A percentile compares a stretch with the other conserved stretches of the same genome.
Evolutionary conservation across 1,140 invertebrate species (phyloP).

Genomic region (Harlomillsia oculata): DNA sequence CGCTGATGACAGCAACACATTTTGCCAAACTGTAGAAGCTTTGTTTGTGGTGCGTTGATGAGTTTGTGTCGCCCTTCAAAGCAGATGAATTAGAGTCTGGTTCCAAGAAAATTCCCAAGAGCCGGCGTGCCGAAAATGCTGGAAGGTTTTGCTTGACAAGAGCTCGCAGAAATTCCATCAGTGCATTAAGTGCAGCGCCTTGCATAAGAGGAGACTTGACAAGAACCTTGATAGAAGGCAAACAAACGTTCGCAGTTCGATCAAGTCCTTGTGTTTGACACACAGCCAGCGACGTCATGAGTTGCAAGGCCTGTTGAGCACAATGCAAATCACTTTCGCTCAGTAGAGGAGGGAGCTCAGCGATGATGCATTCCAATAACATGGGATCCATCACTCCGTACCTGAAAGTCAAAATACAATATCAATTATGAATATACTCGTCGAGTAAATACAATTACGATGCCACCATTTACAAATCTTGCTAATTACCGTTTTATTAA

Average conservation of each 20-base stretch:
- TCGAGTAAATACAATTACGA: not conserved
- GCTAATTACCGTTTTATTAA: conserved; percentile 56
- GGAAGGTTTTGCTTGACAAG: conserved; percentile 69
- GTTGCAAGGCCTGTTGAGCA: conserved; percentile 73
- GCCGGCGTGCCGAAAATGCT: conserved; percentile 42
- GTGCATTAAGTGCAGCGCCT: conserved; percentile 73
- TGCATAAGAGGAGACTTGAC: conserved; percentile 84
- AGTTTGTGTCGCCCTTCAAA: conserved; percentile 17
- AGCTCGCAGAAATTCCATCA: conserved; percentile 84
- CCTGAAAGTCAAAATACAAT: conserved; percentile 35
- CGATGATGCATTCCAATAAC: conserved; percentile 51
- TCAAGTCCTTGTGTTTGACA: conserved; percentile 55
- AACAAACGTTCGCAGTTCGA: conserved; percentile 48
- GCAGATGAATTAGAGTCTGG: conserved; percentile 16
- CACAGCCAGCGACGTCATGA: conserved; percentile 64
- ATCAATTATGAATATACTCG: not conserved
- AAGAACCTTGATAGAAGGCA: conserved; percentile 75
- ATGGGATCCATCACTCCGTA: conserved; percentile 38
- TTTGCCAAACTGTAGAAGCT: conserved; percentile 53
- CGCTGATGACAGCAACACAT: conserved; percentile 84
- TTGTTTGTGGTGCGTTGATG: conserved; percentile 28
- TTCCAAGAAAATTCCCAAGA: conserved; percentile 38
- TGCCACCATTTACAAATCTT: not conserved
- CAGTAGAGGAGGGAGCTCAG: conserved; percentile 78
- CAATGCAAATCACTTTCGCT: conserved; percentile 92